Evolutionary conservation across 2,113 vertebrate genomes (phyloP).

Genomic region (Alosa alosa): DNA sequence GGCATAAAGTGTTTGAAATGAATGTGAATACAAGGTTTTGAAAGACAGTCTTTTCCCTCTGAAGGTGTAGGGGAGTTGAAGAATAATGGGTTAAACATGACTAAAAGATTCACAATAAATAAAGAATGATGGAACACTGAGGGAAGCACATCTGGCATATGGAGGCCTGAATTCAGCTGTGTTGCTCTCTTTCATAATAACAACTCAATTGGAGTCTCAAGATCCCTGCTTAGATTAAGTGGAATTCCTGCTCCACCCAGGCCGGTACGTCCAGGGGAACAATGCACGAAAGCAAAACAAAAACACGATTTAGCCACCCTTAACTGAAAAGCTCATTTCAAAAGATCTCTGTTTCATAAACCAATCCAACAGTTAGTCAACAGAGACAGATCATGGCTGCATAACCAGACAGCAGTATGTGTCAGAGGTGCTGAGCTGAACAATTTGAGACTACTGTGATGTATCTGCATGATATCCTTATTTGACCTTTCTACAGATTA

Average conservation of each 20-base stretch:
- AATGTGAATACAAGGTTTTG: background rate
- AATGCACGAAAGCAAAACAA: conserved; percentile 29
- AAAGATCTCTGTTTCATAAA: background rate
- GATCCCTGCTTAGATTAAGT: conserved; percentile 43
- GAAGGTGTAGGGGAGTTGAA: background rate
- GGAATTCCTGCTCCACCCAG: conserved; percentile 46
- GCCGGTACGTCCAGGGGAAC: conserved; percentile 26
- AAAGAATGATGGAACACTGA: background rate
- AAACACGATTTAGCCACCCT: conserved; percentile 2
- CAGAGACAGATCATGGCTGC: no score
- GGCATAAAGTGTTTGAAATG: background rate
- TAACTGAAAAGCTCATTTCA: background rate
- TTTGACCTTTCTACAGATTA: background rate
- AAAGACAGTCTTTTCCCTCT: background rate
- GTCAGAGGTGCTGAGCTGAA: background rate
- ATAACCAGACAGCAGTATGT: background rate
- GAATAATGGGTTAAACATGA: background rate
- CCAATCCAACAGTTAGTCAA: background rate
- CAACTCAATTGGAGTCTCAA: conserved; percentile 41
- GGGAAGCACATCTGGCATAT: background rate
- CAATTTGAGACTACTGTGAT: background rate
- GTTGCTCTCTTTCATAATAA: conserved; percentile 37
- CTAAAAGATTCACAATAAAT: background rate
- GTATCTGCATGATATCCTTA: background rate
- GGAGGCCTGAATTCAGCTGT: conserved; percentile 12